These are phyloP conservation scores for Meloe dianella DNA, from an alignment of 2,888 invertebrate genomes.

Conservation along the genomic window DNA sequence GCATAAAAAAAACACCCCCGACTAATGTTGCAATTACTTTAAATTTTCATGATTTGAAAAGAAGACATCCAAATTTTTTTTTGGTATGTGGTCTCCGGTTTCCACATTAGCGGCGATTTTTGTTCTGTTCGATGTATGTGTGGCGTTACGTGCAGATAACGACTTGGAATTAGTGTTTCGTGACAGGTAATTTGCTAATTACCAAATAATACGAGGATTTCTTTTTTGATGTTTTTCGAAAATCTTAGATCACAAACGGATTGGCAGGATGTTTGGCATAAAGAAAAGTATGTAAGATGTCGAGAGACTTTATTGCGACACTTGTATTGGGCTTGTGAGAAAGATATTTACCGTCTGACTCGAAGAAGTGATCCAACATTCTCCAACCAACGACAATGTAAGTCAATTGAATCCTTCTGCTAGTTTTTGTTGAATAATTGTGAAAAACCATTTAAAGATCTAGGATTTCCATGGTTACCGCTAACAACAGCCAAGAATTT, in stretches of 20 bases:
- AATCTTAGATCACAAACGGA: conserved; percentile 63
- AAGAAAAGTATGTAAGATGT: conserved; percentile 65
- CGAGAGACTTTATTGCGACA: conserved; percentile 64
- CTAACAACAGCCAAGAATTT: conserved; percentile 52
- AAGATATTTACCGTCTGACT: conserved; percentile 66
- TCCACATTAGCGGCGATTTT: conserved; percentile 53
- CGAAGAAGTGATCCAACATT: conserved; percentile 54
- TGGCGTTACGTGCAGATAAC: conserved; percentile 52
- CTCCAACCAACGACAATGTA: not conserved
- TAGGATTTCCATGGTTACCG: conserved; percentile 56
- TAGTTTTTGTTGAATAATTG: not conserved
- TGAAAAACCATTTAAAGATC: conserved; percentile 34
- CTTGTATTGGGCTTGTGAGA: conserved; percentile 68
- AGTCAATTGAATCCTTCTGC: not conserved
- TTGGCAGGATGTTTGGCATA: conserved; percentile 67
- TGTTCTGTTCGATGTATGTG: conserved; percentile 51
- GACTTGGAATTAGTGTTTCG: conserved; percentile 61
- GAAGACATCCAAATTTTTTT: no score
- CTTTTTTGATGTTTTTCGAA: not conserved
- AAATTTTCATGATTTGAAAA: not conserved
- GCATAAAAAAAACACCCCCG: no score
- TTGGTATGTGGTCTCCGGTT: conserved; percentile 49
- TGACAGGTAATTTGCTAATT: conserved; percentile 54
- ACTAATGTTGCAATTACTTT: conserved; percentile 9
- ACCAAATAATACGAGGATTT: not conserved